Evolutionary conservation across 1,140 invertebrate species (phyloP).

Genomic region (Centruroides vittatus): DNA sequence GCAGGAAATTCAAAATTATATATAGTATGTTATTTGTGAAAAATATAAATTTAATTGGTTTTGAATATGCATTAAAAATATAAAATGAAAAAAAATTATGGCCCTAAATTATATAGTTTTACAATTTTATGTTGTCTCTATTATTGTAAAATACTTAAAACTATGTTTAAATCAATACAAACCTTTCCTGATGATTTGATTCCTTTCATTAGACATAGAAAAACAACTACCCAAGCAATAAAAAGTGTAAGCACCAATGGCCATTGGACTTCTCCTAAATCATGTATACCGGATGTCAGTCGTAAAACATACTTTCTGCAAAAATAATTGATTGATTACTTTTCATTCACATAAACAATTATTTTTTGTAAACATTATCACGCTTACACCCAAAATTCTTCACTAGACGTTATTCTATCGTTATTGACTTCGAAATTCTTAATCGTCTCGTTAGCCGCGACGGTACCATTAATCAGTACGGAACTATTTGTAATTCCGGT

Average conservation of each 20-base stretch:
- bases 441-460: too few relatives aligned
- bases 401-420: conserved; percentile 12
- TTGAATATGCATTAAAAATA: too few relatives aligned
- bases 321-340: neutral
- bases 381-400: conserved; percentile 17
- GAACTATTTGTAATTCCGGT: too few relatives aligned
- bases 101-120: neutral
- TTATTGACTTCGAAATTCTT: neutral
- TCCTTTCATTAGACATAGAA: conserved; percentile 42
- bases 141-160: too few relatives aligned
- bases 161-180: neutral
- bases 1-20: too few relatives aligned
- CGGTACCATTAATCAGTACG: too few relatives aligned
- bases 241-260: conserved; percentile 48
- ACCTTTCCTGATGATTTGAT: conserved; percentile 43
- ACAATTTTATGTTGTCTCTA: too few relatives aligned
- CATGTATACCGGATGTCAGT: conserved; percentile 41
- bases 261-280: conserved; percentile 51
- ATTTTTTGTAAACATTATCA: neutral
- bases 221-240: conserved; percentile 53
- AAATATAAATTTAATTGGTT: too few relatives aligned
- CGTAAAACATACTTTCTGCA: conserved; percentile 29
- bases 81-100: too few relatives aligned
- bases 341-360: neutral
- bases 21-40: too few relatives aligned